phyloP scores from a whole-genome alignment of 2,113 vertebrate genomes.

The Nesoenas mayeri region DNA sequence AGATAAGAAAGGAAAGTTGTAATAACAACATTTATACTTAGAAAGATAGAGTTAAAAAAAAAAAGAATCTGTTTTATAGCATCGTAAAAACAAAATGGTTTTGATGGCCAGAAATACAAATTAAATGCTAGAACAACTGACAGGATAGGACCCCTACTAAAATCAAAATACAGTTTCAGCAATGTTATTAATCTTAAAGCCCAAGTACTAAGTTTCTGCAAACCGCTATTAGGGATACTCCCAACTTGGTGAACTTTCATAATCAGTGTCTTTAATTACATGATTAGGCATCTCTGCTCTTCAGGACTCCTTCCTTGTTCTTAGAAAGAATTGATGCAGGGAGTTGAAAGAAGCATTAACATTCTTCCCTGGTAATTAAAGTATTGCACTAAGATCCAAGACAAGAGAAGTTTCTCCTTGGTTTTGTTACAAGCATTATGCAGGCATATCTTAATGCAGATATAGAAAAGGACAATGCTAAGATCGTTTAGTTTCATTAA shows the following conservation, averaged over 20 bases:
- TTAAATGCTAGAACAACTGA: background rate
- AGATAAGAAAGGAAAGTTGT: conserved; percentile 33
- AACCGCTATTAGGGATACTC: background rate
- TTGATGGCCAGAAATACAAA: background rate
- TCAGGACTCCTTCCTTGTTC: background rate
- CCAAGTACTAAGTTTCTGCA: background rate
- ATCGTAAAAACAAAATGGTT: background rate
- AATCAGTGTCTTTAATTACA: background rate
- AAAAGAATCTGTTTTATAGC: background rate
- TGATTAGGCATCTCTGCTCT: background rate
- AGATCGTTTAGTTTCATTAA: background rate
- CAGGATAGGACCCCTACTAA: background rate
- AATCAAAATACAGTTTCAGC: background rate
- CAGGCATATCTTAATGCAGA: background rate
- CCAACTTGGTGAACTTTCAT: background rate
- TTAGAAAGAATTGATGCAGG: background rate
- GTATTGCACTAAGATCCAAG: background rate
- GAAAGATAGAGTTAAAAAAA: background rate
- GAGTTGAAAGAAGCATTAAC: background rate
- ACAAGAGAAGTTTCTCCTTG: background rate
- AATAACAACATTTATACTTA: background rate
- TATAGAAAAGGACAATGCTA: background rate
- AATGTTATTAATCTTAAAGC: background rate
- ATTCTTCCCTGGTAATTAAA: background rate
- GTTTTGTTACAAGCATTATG: background rate